Percentiles rank a stretch among this genome's conserved stretches.
Evolutionary conservation across 2,113 vertebrate genomes (phyloP).

Genomic region (Aegotheles bennettii): DNA sequence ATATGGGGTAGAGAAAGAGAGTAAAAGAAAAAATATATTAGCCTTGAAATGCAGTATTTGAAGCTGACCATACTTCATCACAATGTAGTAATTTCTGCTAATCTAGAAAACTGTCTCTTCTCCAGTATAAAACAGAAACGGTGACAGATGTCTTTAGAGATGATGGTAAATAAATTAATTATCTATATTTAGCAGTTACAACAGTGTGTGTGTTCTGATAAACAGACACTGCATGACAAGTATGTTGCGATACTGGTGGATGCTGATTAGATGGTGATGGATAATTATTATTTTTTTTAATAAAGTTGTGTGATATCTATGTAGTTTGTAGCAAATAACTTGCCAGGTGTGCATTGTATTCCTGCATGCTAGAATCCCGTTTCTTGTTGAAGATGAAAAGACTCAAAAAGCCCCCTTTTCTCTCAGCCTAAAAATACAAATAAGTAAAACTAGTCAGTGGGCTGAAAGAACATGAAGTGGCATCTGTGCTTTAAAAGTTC

Average conservation of each 20-base stretch:
- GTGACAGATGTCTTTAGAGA: neutral
- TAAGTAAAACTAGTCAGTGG: neutral
- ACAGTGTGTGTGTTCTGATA: neutral
- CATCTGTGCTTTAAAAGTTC: neutral
- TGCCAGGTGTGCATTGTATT: accelerated
- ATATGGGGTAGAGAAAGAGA: neutral
- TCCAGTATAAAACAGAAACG: neutral
- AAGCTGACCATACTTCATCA: neutral
- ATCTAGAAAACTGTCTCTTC: neutral
- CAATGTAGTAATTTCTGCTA: neutral
- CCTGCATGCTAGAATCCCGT: neutral
- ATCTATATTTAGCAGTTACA: neutral
- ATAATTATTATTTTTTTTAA: neutral
- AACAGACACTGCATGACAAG: neutral
- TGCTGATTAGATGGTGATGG: neutral
- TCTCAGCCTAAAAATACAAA: neutral
- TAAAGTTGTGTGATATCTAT: neutral
- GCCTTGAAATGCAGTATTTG: neutral
- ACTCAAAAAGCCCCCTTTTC: neutral
- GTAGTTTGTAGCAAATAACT: neutral
- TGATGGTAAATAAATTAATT: neutral
- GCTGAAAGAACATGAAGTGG: neutral
- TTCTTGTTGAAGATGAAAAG: neutral
- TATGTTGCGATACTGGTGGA: neutral
- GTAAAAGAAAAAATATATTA: neutral